Evolutionary conservation across 2,888 invertebrate genomes (phyloP).

Genomic region (Dryadula phaetusa): DNA sequence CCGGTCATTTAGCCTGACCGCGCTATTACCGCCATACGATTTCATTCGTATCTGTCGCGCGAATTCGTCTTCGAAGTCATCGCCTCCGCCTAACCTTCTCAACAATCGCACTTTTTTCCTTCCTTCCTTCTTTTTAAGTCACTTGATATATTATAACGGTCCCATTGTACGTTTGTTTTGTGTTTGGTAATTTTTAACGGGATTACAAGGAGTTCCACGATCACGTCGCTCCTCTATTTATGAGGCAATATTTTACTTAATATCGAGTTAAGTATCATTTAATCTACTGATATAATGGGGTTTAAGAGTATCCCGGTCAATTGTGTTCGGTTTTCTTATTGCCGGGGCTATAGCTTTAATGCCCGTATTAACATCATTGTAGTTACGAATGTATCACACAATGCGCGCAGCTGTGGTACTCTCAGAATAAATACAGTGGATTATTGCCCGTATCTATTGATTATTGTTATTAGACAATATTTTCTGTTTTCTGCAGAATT

Average conservation of each 20-base stretch:
- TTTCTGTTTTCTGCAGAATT: not conserved
- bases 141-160: conserved; percentile 75
- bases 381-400: conserved; percentile 45
- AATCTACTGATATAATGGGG: conserved; percentile 82
- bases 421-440: conserved; percentile 17
- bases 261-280: conserved; percentile 83
- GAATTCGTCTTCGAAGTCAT: conserved; percentile 77
- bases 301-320: conserved; percentile 66
- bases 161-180: conserved; percentile 79
- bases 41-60: conserved; percentile 81
- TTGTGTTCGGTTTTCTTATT: conserved; percentile 73
- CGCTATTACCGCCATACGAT: conserved; percentile 79
- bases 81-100: conserved; percentile 60
- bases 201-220: conserved; percentile 71
- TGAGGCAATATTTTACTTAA: conserved; percentile 82
- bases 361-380: conserved; percentile 57
- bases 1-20: conserved; percentile 81
- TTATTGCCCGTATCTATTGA: conserved; percentile 22
- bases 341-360: conserved; percentile 60
- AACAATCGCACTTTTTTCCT: conserved; percentile 58
- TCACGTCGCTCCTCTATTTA: conserved; percentile 81
- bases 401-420: conserved; percentile 25
- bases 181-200: conserved; percentile 83
- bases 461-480: not conserved
- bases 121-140: conserved; percentile 68